Base-by-base conservation (phyloP, 2,113 vertebrate species). In the Lates calcarifer region DNA sequence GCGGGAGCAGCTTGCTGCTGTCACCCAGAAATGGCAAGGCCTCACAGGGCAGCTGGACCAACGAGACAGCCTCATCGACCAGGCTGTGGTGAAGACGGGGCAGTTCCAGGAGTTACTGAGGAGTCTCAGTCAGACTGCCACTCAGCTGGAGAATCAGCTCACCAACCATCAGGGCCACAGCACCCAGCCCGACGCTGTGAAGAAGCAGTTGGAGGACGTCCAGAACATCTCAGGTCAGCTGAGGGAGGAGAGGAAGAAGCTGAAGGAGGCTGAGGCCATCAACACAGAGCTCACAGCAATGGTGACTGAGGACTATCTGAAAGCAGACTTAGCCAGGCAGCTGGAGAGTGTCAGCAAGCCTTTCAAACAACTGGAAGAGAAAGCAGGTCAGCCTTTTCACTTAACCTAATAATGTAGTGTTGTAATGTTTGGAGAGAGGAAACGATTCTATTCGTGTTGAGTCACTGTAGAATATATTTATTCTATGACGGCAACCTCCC, bases 301-400 rank as follows among this genome's bases (percentile, higher is more conserved):
- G 89, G 96, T 99, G 71, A 96, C 94, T 53, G 98, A 99, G 84
- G 97, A 98, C 31, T 99, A 99, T 92, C 94, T 99, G 83, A 97
- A 96, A 94, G 96, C 96, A 65, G 97, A 98, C 87, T 94, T 99
- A 17, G 91, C 79, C 4, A 95, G 97, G 80, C 98, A 99, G 77
- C 90, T 99, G 85, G 97, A 99, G 22, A 93, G 92, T 63, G 89
- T 99, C 93, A 89, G 95, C 90, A 99, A 97, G 81, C 96, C 95
- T 0, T 96, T 98, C 86, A 96, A 95, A 89, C 97, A 97, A 66
- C 94, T 99, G 73, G 96, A 99, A 77, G 96, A 97, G 86, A 98
- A 96, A 97, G 92, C 98, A 96, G 97, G 98, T 99, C 88, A 79
- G 97, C 91, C 26, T 82, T 85, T 89, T 49, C 56, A 55, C 11